These are phyloP conservation scores for Tinea semifulvella DNA, from an alignment of 2,888 invertebrate species.

Conservation along the genomic window DNA sequence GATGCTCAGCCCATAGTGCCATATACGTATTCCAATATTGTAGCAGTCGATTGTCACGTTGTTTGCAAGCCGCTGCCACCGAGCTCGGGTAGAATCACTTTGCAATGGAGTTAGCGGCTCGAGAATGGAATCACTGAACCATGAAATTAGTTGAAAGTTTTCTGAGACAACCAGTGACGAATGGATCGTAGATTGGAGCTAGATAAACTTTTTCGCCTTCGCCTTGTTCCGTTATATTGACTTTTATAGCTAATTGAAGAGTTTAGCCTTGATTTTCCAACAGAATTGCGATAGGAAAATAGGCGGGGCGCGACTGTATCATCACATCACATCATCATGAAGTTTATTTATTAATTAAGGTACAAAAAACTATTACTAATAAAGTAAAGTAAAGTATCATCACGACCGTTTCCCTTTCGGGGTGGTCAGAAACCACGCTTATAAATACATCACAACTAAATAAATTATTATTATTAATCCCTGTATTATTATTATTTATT, in stretches of 20 bases:
- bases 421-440: too few relatives aligned
- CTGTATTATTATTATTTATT: too few relatives aligned
- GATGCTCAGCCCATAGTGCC: too few relatives aligned
- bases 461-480: too few relatives aligned
- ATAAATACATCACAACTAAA: too few relatives aligned
- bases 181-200: constrained; percentile 6
- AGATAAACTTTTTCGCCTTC: constrained; percentile 2
- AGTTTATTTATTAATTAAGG: too few relatives aligned
- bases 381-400: too few relatives aligned
- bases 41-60: constrained; percentile 26
- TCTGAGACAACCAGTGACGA: constrained; percentile 29
- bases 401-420: too few relatives aligned
- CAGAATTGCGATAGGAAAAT: too few relatives aligned
- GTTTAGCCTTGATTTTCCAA: neutral
- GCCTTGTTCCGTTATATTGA: neutral
- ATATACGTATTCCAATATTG: neutral
- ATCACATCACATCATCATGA: too few relatives aligned
- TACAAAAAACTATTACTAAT: too few relatives aligned
- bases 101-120: constrained; percentile 55
- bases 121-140: constrained; percentile 55
- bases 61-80: constrained; percentile 29
- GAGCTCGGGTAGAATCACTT: constrained; percentile 52
- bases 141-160: constrained; percentile 59
- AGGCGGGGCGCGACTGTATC: too few relatives aligned
- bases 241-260: neutral